Percentiles rank a stretch among this genome's conserved stretches.
Evolutionary conservation across 2,113 vertebrate species (phyloP).

Genomic region (Ptyas mucosa): DNA sequence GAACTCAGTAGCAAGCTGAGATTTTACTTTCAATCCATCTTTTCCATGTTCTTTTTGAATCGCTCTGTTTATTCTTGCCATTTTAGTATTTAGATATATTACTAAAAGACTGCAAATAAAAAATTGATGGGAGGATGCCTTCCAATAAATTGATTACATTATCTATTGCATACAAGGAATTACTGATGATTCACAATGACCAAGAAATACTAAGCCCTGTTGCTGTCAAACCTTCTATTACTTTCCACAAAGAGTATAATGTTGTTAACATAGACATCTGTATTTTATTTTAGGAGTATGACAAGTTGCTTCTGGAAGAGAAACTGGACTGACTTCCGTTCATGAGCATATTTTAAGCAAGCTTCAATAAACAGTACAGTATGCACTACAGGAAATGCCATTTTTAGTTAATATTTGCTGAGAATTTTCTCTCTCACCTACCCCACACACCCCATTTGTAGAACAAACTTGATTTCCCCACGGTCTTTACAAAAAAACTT

Average conservation of each 20-base stretch:
- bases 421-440: constrained; percentile 28
- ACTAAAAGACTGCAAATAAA: background rate
- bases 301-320: background rate
- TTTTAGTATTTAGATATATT: background rate
- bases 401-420: constrained; percentile 32
- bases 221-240: background rate
- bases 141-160: background rate
- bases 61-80: background rate
- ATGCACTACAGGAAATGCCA: constrained; percentile 37
- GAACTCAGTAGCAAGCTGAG: background rate
- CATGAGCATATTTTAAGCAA: constrained; percentile 49
- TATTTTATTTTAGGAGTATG: constrained; percentile 45
- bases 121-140: background rate
- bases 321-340: constrained; percentile 34
- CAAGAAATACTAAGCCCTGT: background rate
- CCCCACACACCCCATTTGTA: background rate
- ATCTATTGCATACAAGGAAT: background rate
- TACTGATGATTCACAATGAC: constrained; percentile 4
- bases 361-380: constrained; percentile 26
- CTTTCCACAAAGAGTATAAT: background rate
- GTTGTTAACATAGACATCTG: constrained; percentile 16
- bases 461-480: background rate
- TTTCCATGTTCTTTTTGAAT: background rate
- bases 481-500: background rate
- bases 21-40: background rate